A percentile compares a stretch with the other conserved stretches of the same genome.
These are phyloP conservation scores for Festucalex cinctus DNA, from an alignment of 2,113 vertebrate genomes.

Conservation along the genomic window DNA sequence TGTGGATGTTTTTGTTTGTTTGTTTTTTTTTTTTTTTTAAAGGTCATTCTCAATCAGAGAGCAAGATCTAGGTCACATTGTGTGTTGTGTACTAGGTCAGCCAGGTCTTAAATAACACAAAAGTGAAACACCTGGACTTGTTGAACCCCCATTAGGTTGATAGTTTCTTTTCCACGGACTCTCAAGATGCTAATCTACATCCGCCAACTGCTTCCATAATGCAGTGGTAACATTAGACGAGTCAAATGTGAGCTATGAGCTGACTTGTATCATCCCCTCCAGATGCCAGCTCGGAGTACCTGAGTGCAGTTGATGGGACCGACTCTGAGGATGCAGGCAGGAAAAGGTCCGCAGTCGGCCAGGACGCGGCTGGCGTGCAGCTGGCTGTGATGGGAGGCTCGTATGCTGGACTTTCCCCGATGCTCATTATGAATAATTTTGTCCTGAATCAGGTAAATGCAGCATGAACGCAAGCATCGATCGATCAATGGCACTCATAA, in stretches of 20 bases:
- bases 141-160: constrained; percentile 18
- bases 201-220: constrained; percentile 24
- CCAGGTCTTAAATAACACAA: constrained; percentile 24
- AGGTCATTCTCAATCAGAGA: constrained; percentile 28
- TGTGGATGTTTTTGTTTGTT: no score
- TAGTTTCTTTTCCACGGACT: constrained; percentile 24
- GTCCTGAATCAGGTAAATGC: constrained; percentile 82
- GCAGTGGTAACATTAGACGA: constrained; percentile 4
- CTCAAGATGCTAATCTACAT: constrained; percentile 27
- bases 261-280: constrained; percentile 23
- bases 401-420: constrained; percentile 74
- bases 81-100: constrained; percentile 10
- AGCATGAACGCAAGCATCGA: neutral
- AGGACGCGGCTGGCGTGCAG: constrained; percentile 49
- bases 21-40: no score
- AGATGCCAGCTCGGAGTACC: constrained; percentile 86
- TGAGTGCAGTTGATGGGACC: constrained; percentile 80
- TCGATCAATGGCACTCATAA: neutral
- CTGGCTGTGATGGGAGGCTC: constrained; percentile 66
- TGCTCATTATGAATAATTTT: constrained; percentile 90
- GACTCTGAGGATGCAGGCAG: constrained; percentile 78
- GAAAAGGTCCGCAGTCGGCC: constrained; percentile 51
- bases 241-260: constrained; percentile 12
- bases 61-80: constrained; percentile 47
- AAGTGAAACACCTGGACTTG: constrained; percentile 36